Percentiles rank a stretch among this genome's conserved stretches.
Evolutionary conservation across 1,140 invertebrate species (phyloP).

Genomic region (Pseudomyrmex pallidus): DNA sequence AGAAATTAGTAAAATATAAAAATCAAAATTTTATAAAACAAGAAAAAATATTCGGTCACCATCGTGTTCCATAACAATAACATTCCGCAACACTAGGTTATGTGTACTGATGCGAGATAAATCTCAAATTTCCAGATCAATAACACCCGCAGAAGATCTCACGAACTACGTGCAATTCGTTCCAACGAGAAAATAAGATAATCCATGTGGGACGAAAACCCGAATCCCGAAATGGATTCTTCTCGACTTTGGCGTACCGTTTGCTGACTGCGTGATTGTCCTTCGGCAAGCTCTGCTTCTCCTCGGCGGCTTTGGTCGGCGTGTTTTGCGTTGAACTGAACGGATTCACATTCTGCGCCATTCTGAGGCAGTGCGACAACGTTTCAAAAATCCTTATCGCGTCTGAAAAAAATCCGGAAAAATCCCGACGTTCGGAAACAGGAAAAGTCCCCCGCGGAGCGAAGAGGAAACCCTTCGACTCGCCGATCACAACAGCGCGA

Average conservation of each 20-base stretch:
- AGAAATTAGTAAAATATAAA: too few species aligned
- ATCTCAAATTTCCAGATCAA: too few species aligned
- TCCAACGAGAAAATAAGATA: not conserved
- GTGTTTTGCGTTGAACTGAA: conserved; percentile 89
- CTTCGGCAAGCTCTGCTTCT: conserved; percentile 89
- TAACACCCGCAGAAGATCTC: too few species aligned
- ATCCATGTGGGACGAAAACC: not conserved
- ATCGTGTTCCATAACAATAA: too few species aligned
- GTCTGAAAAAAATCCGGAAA: too few species aligned
- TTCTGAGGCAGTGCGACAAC: conserved; percentile 77
- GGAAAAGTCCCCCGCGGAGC: not conserved
- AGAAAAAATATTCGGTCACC: too few species aligned
- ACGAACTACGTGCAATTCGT: not conserved
- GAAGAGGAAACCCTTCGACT: not conserved
- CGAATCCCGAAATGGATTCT: not conserved
- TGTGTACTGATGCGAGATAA: not conserved
- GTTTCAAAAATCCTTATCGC: too few species aligned
- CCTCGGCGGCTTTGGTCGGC: conserved; percentile 90
- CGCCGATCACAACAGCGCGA: conserved; percentile 75
- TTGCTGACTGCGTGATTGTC: conserved; percentile 95
- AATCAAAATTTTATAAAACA: not conserved
- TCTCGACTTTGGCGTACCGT: conserved; percentile 87
- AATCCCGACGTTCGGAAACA: too few species aligned
- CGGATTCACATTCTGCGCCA: conserved; percentile 94
- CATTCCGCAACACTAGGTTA: conserved; percentile 11